Percentiles rank a stretch among this genome's conserved stretches.
phyloP scores from a whole-genome alignment of 2,797 vertebrate genomes.

The Peromyscus nudipes region DNA sequence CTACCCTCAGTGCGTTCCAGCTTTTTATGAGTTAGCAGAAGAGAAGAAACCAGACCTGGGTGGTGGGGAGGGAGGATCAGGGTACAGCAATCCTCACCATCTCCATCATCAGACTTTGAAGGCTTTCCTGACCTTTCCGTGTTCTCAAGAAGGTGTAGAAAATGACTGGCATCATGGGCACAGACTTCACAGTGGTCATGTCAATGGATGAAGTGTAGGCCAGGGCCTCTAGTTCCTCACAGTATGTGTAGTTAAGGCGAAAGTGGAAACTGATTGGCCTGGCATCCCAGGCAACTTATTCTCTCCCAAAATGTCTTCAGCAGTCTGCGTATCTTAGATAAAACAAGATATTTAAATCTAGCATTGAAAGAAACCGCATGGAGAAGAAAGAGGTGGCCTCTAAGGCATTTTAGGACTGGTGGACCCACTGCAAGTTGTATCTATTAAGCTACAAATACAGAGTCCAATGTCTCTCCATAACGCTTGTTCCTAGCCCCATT shows the following conservation, averaged over 20 bases:
- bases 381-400: not conserved
- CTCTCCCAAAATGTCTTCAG: constrained; percentile 45
- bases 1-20: constrained; percentile 80
- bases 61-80: not conserved
- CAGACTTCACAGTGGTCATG: not conserved
- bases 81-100: constrained; percentile 52
- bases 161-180: not conserved
- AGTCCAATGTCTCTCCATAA: not conserved
- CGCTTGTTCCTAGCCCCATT: not conserved
- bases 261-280: not conserved
- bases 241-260: not conserved
- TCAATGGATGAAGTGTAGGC: not conserved
- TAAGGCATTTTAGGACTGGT: not conserved
- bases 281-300: not conserved
- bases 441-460: not conserved
- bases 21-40: constrained; percentile 77
- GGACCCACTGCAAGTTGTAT: not conserved
- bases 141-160: constrained; percentile 79
- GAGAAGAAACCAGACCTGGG: constrained; percentile 29
- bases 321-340: constrained; percentile 44
- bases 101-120: constrained; percentile 69
- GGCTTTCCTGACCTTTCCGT: constrained; percentile 75
- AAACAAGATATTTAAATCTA: constrained; percentile 52
- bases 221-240: not conserved
- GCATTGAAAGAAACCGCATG: not conserved